phyloP scores from a whole-genome alignment of 2,113 vertebrate genomes.

The Spilogale gracilis region DNA sequence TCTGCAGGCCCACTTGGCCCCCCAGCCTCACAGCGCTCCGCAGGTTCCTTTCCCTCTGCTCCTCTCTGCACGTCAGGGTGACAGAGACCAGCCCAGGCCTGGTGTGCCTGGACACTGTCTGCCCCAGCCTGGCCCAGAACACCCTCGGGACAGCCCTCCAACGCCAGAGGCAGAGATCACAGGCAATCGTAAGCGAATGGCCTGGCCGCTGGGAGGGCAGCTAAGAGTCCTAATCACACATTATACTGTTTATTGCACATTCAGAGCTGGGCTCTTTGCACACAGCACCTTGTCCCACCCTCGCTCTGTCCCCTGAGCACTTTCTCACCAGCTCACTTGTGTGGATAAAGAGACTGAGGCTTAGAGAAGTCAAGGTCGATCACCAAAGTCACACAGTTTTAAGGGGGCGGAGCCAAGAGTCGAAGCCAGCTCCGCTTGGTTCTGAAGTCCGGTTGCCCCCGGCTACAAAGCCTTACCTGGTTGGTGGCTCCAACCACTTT shows the following conservation, averaged over 20 bases:
- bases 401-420: not conserved
- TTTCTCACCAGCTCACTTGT: not conserved
- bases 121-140: not conserved
- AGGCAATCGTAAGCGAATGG: accelerated
- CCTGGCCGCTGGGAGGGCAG: not conserved
- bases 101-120: constrained; percentile 69
- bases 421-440: not conserved
- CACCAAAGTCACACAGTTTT: not conserved
- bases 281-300: not conserved
- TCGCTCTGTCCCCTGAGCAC: not conserved
- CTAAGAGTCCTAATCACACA: not conserved
- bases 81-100: constrained; percentile 72
- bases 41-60: constrained; percentile 40
- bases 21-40: not conserved
- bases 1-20: not conserved
- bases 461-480: not conserved
- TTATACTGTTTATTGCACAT: accelerated
- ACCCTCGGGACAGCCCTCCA: not conserved
- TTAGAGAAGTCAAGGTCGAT: not conserved
- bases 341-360: not conserved
- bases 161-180: not conserved
- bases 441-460: not conserved
- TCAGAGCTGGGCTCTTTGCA: not conserved
- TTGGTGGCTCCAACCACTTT: not conserved
- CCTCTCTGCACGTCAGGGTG: constrained; percentile 48